phyloP scores from a whole-genome alignment of 2,888 invertebrate genomes.

The Acrobasis repandana region DNA sequence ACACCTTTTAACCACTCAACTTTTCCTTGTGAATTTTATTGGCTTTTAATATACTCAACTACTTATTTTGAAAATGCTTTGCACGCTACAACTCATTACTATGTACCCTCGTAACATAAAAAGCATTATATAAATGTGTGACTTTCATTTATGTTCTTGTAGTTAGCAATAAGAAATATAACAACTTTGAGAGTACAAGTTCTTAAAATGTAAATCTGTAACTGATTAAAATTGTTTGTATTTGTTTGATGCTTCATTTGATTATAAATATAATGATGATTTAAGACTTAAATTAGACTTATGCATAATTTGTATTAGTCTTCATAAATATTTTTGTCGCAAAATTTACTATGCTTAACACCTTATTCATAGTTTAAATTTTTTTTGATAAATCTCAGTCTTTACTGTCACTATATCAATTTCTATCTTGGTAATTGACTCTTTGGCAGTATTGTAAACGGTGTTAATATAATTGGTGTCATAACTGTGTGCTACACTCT shows the following conservation, averaged over 20 bases:
- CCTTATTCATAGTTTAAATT: not conserved
- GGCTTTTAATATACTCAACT: not conserved
- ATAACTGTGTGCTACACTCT: conserved; percentile 2
- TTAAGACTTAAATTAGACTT: not conserved
- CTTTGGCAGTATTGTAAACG: not conserved
- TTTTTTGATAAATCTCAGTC: not conserved
- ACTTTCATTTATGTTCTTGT: not conserved
- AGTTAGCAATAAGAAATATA: not conserved
- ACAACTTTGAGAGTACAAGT: not conserved
- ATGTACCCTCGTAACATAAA: not conserved
- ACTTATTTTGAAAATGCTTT: conserved; percentile 2
- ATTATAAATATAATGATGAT: not conserved
- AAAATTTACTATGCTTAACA: not conserved
- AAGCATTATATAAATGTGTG: not conserved
- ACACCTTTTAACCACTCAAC: not conserved
- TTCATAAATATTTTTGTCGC: not conserved
- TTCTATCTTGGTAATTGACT: conserved; percentile 4
- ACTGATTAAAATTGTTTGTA: not conserved
- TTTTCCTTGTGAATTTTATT: conserved; percentile 16
- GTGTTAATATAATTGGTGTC: not conserved
- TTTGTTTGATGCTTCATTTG: conserved; percentile 1
- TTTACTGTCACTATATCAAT: not conserved
- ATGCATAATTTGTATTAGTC: not conserved
- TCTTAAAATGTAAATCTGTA: not conserved
- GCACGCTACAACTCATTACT: not conserved